Evolutionary conservation across 30 jellyfish, hydroid and myxozoan genomes (phyloP).

Genomic region (Aurelia aurita): DNA sequence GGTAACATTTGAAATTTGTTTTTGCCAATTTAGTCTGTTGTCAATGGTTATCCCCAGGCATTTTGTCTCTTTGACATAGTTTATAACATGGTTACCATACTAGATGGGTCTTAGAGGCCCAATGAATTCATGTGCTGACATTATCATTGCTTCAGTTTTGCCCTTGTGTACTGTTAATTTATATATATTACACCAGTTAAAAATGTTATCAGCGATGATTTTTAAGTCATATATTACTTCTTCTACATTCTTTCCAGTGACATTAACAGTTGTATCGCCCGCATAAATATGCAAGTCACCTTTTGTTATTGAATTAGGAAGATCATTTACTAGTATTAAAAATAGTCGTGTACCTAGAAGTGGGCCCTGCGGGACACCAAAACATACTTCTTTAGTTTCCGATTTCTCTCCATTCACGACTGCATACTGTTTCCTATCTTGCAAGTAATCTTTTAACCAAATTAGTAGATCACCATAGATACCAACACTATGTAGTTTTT

Average conservation of each 20-base stretch:
- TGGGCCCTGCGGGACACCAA: conserved; percentile 70
- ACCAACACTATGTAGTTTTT: too few species aligned
- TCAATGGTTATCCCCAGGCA: conserved; percentile 46
- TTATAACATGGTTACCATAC: not conserved
- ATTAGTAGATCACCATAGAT: not conserved
- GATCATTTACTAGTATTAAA: conserved; percentile 51
- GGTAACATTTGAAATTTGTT: not conserved
- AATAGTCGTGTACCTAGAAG: conserved; percentile 43
- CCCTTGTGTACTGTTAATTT: conserved; percentile 38
- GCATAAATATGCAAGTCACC: conserved; percentile 42
- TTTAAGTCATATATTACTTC: conserved; percentile 14
- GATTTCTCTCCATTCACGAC: conserved; percentile 18
- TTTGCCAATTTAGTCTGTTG: conserved; percentile 43
- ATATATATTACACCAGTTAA: conserved; percentile 16
- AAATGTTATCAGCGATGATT: not conserved
- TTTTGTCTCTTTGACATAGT: conserved; percentile 20
- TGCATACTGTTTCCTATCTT: conserved; percentile 1
- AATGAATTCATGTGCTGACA: conserved; percentile 5
- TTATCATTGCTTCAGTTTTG: conserved; percentile 34
- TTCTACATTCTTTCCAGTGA: conserved; percentile 11
- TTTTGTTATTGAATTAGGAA: conserved; percentile 41
- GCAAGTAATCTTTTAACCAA: conserved; percentile 3
- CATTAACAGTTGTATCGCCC: conserved; percentile 34
- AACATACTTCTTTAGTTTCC: not conserved
- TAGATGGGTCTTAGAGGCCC: conserved; percentile 48